phyloP scores from a whole-genome alignment of 2,113 vertebrate species.

The Marmota flaviventris region DNA sequence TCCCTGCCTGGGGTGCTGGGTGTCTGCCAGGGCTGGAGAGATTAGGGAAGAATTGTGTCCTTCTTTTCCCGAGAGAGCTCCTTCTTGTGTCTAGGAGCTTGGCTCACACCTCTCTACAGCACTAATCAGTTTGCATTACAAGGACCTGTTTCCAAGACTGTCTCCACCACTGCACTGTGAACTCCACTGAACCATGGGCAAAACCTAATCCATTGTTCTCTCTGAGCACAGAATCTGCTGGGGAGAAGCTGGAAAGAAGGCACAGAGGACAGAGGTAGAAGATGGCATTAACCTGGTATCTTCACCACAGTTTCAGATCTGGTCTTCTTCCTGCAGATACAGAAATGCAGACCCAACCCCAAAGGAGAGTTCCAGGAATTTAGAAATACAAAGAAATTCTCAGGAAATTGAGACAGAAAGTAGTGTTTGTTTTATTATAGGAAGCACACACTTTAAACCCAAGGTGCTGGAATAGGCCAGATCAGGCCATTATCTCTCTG shows the following conservation, averaged over 20 bases:
- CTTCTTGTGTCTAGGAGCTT: not conserved
- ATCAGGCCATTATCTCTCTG: not conserved
- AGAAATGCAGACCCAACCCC: not conserved
- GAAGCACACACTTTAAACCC: not conserved
- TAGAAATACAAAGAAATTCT: not conserved
- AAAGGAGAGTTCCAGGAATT: not conserved
- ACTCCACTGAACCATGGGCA: not conserved
- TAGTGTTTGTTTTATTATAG: not conserved
- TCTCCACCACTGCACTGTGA: not conserved
- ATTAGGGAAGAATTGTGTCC: not conserved
- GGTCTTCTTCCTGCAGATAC: not conserved
- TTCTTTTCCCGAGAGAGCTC: not conserved
- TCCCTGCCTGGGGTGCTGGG: not conserved
- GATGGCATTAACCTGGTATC: not conserved
- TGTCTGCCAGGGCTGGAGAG: slow-evolving; percentile 22
- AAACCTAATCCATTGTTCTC: not conserved
- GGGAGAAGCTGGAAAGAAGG: not conserved
- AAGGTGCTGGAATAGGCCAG: not conserved
- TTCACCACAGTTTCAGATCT: not conserved
- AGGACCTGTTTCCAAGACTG: slow-evolving; percentile 39
- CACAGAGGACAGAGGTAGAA: not conserved
- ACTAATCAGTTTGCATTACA: slow-evolving; percentile 34
- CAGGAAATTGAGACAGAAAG: not conserved
- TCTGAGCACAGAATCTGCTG: not conserved
- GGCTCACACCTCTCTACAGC: not conserved